Evolutionary conservation across 2,888 invertebrate genomes (phyloP).

Genomic region (Nomada hirtipes): DNA sequence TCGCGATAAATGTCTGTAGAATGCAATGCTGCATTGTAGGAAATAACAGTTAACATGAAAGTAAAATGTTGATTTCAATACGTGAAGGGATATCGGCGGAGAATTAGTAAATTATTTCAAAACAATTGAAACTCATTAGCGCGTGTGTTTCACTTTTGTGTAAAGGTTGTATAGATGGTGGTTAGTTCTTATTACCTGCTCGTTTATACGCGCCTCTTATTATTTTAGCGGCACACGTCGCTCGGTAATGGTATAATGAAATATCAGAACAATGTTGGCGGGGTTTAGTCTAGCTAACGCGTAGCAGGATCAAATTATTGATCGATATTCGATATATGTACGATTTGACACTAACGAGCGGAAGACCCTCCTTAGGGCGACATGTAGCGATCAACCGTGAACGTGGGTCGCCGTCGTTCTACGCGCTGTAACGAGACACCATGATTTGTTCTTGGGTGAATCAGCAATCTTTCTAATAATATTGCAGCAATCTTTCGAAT

Average conservation of each 20-base stretch:
- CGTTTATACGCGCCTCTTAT: too few species aligned
- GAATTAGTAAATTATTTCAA: too few species aligned
- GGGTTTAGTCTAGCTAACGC: background rate
- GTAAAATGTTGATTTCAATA: too few species aligned
- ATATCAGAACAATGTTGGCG: background rate
- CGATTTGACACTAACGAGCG: slow-evolving; percentile 77
- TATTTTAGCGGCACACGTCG: too few species aligned
- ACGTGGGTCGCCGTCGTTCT: slow-evolving; percentile 73
- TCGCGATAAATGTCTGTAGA: too few species aligned
- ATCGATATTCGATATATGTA: slow-evolving; percentile 68
- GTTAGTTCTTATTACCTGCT: too few species aligned
- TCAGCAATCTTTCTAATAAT: slow-evolving; percentile 64
- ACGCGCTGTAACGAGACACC: slow-evolving; percentile 73
- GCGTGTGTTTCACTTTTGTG: too few species aligned
- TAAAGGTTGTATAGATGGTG: too few species aligned
- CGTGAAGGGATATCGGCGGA: too few species aligned
- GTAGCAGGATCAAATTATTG: slow-evolving; percentile 62
- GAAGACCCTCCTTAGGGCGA: slow-evolving; percentile 68
- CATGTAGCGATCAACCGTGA: slow-evolving; percentile 70
- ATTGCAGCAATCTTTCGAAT: slow-evolving; percentile 13
- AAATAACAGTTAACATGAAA: too few species aligned
- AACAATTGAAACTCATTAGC: too few species aligned
- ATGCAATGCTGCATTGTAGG: too few species aligned
- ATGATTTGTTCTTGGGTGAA: slow-evolving; percentile 68
- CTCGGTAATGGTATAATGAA: background rate